Evolutionary conservation across 2,888 invertebrate genomes (phyloP).

Genomic region (Notodonta dromedarius): DNA sequence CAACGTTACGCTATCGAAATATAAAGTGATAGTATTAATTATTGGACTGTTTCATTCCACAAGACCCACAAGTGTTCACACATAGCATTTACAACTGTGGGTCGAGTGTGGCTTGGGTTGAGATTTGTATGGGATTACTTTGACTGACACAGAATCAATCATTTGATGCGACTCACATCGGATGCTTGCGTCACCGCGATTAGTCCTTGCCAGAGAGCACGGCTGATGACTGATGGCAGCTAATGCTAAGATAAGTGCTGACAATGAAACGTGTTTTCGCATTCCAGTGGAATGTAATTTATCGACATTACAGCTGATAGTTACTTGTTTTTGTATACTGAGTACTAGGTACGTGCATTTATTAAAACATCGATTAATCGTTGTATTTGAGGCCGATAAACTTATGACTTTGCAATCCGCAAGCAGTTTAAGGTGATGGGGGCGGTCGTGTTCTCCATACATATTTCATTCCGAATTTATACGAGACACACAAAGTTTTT

Average conservation of each 20-base stretch:
- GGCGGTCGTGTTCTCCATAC: no score
- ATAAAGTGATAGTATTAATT: no score
- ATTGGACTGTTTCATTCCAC: no score
- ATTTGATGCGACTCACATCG: slow-evolving; percentile 22
- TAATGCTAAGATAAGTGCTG: slow-evolving; percentile 27
- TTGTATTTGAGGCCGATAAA: not conserved
- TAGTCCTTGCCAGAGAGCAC: slow-evolving; percentile 31
- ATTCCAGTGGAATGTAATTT: slow-evolving; percentile 24
- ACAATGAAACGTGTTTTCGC: slow-evolving; percentile 31
- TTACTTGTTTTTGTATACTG: slow-evolving; percentile 11
- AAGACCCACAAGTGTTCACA: no score
- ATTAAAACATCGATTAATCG: not conserved
- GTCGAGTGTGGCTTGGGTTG: not conserved
- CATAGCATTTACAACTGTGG: not conserved
- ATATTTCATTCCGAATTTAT: no score
- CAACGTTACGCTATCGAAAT: no score
- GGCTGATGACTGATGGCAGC: slow-evolving; percentile 23
- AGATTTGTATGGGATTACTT: not conserved
- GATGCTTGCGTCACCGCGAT: slow-evolving; percentile 21
- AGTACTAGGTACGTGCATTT: slow-evolving; percentile 4
- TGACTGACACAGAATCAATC: slow-evolving; percentile 30
- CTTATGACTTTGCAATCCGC: not conserved
- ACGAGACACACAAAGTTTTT: no score
- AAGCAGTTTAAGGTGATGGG: no score
- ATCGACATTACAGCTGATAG: slow-evolving; percentile 17